phyloP scores from a whole-genome alignment of 2,888 invertebrate genomes.

The Melipona beecheii region DNA sequence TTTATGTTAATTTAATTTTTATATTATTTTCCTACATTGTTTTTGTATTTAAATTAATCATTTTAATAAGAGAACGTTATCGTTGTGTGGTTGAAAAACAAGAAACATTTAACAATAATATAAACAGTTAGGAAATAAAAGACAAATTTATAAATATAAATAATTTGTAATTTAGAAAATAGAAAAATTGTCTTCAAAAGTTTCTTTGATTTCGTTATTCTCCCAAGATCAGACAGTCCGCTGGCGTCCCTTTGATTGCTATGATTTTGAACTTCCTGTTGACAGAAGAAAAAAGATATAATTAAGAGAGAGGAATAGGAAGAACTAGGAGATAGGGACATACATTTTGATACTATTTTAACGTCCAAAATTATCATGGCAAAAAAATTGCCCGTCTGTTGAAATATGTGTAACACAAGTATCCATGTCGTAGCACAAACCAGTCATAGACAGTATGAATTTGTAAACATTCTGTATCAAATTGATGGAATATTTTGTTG shows the following conservation, averaged over 20 bases:
- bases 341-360: conserved; percentile 54
- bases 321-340: conserved; percentile 36
- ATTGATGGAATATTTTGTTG: conserved; percentile 16
- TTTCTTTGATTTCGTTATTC: conserved; percentile 62
- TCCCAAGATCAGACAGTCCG: neutral
- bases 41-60: neutral
- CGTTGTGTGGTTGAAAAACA: neutral
- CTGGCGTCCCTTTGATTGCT: neutral
- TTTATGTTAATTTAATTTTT: neutral
- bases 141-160: neutral
- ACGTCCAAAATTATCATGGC: conserved; percentile 40
- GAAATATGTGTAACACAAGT: conserved; percentile 43
- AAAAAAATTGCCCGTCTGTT: conserved; percentile 47
- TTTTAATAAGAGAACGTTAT: neutral
- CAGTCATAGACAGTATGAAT: conserved; percentile 43
- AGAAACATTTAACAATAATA: neutral
- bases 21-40: neutral
- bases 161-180: conserved; percentile 5
- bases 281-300: conserved; percentile 47
- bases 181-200: conserved; percentile 19
- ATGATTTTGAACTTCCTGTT: conserved; percentile 37
- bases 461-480: conserved; percentile 25
- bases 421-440: conserved; percentile 43
- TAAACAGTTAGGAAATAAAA: neutral
- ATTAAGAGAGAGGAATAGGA: conserved; percentile 37